These are phyloP conservation scores for Montifringilla adamsi DNA, from an alignment of 2,113 vertebrate genomes.

Conservation along the genomic window DNA sequence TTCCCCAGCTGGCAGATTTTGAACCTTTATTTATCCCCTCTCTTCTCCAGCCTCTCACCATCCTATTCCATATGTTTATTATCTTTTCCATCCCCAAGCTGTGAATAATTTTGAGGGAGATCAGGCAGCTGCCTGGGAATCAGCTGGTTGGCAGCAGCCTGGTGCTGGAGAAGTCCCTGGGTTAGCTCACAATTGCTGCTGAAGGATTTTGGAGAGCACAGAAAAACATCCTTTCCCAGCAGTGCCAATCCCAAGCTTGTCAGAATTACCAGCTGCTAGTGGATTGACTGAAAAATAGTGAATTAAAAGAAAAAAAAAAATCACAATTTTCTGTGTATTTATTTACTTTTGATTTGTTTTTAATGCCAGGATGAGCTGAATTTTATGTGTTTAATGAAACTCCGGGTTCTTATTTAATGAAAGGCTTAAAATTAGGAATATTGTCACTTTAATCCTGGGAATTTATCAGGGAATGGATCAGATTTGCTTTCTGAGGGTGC, in stretches of 20 bases:
- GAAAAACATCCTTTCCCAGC: not conserved
- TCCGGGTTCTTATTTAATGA: not conserved
- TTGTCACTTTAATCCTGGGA: not conserved
- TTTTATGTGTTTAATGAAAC: not conserved
- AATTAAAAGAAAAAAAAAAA: not conserved
- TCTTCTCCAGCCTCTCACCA: not conserved
- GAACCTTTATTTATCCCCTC: not conserved
- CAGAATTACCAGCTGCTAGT: not conserved
- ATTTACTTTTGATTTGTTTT: not conserved
- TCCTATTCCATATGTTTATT: conserved; percentile 12
- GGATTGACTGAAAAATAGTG: not conserved
- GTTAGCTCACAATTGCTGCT: not conserved
- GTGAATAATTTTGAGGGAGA: not conserved
- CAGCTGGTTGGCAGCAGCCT: conserved; percentile 29
- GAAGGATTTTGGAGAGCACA: not conserved
- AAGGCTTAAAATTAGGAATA: not conserved
- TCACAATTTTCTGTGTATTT: not conserved
- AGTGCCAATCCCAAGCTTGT: not conserved
- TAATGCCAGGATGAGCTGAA: not conserved
- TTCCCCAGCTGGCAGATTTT: not conserved
- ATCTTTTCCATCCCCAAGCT: conserved; percentile 6
- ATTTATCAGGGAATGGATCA: not conserved
- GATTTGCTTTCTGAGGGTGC: not conserved
- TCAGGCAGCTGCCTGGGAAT: conserved; percentile 37
- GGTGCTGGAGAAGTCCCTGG: not conserved